Evolutionary conservation across 2,113 vertebrate genomes (phyloP), one percentile per base, ranked within the genome.

Genomic region (Holacanthus passer): DNA sequence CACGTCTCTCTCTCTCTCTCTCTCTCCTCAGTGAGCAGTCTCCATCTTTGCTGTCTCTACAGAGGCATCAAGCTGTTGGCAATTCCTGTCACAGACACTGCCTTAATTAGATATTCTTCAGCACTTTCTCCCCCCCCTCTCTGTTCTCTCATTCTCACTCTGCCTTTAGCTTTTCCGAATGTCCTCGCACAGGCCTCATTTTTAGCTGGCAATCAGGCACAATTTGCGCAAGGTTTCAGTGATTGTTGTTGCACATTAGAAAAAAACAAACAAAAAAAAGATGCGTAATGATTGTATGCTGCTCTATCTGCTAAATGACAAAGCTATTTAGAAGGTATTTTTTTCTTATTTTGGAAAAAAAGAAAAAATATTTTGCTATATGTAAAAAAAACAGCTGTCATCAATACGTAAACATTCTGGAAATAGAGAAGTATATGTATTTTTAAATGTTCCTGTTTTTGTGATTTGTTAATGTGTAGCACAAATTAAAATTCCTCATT

Each of bases 401-500:
- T 90, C 82, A 88, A 89, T 88, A 88, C 86, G 24, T 90, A 90
- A 92, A 91, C 87, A 88, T 94, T 92, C 87, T 90, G 90, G 86
- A 92, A 91, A 90, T 91, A 89, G 89, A 91, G 84, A 90, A 84
- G 83, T 90, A 85, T 92, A 87, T 88, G 92, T 93, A 90, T 94
- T 94, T 94, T 92, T 91, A 92, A 94, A 92, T 89, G 89, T 93
- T 91, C 48, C 74, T 86, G 79, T 93, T 82, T 90, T 90, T 93
- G 91, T 94, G 93, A 94, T 94, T 91, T 91, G 85, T 89, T 87
- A 58, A 90, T 87, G 90, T 94, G 91, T 94, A 93, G 92, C 93
- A 94, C 84, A 94, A 92, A 94, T 92, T 91, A 92, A 94, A 94
- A 89, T 88, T 84, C 81, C 79, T 92, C 70, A 84, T 92, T 90